Conservation (phyloP, 2,797 vertebrate species). For the Thunnus albacares region DNA sequence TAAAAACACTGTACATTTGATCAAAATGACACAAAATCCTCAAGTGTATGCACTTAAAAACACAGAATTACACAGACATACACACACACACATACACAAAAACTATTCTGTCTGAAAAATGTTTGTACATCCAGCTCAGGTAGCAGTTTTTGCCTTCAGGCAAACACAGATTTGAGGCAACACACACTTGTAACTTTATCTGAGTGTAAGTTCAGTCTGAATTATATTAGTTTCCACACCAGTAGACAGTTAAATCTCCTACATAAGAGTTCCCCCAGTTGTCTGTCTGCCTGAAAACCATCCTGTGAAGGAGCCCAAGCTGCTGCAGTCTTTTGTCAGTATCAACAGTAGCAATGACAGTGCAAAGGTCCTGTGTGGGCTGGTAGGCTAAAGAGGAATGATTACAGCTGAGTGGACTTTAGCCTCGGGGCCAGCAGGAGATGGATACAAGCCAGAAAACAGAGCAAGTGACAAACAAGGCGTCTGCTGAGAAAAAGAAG, state of each 20-base stretch:
- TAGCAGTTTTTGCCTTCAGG: slow-evolving; percentile 36
- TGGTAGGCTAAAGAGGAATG: slow-evolving; percentile 66
- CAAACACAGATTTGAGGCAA: slow-evolving; percentile 54
- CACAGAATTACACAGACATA: slow-evolving; percentile 18
- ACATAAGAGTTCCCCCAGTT: slow-evolving; percentile 26
- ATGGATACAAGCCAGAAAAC: slow-evolving; percentile 57
- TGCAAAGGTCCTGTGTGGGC: slow-evolving; percentile 73
- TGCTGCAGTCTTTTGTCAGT: slow-evolving; percentile 9
- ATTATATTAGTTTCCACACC: slow-evolving; percentile 47
- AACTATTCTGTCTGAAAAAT: slow-evolving; percentile 23
- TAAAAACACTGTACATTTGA: not conserved
- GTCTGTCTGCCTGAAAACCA: slow-evolving; percentile 22
- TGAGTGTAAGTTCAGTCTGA: slow-evolving; percentile 30
- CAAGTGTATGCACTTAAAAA: not conserved
- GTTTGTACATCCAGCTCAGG: slow-evolving; percentile 5
- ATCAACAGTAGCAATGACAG: slow-evolving; percentile 54
- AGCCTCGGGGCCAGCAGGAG: slow-evolving; percentile 58
- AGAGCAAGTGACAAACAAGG: slow-evolving; percentile 61
- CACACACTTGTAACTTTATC: slow-evolving; percentile 57
- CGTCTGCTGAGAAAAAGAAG: slow-evolving; percentile 32
- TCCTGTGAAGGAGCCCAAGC: slow-evolving; percentile 15
- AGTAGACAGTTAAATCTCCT: slow-evolving; percentile 40
- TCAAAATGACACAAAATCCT: slow-evolving; percentile 8
- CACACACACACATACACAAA: not conserved
- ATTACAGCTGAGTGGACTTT: slow-evolving; percentile 71